Conservation (phyloP, 2,797 vertebrate genomes). For the Coregonus ussuriensis region DNA sequence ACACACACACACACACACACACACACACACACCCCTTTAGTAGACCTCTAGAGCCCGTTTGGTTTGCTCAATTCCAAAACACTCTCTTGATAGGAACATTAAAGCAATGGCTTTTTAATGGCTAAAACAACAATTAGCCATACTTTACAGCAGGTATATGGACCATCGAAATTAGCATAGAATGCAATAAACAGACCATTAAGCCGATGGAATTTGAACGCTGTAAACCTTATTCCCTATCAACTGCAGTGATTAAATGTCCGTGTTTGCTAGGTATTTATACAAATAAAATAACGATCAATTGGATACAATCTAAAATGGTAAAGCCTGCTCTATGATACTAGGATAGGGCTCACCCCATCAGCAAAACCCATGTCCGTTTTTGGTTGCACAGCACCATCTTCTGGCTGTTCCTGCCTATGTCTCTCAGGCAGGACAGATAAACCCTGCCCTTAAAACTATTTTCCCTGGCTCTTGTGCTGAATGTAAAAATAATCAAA, state of each 20-base stretch:
- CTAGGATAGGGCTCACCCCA: neutral
- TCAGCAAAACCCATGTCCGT: neutral
- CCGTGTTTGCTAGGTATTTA: neutral
- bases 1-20: no score
- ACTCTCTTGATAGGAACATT: no score
- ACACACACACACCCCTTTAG: no score
- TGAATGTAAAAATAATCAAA: no score
- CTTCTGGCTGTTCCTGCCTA: conserved; percentile 35
- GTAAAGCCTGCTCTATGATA: neutral
- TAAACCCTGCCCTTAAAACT: neutral
- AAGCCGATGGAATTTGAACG: conserved; percentile 16
- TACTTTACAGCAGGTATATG: conserved; percentile 56
- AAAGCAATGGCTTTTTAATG: conserved; percentile 35
- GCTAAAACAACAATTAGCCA: conserved; percentile 31
- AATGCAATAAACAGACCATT: conserved; percentile 49
- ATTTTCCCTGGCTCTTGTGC: no score
- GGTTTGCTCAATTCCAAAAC: neutral
- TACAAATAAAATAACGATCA: neutral
- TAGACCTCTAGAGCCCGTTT: neutral
- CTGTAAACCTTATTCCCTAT: conserved; percentile 4
- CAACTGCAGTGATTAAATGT: neutral
- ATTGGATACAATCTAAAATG: neutral
- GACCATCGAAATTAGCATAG: conserved; percentile 58
- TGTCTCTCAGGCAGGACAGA: neutral
- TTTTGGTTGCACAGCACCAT: conserved; percentile 45